Evolutionary conservation across 2,113 vertebrate species (phyloP).

Genomic region (Ovibos moschatus): DNA sequence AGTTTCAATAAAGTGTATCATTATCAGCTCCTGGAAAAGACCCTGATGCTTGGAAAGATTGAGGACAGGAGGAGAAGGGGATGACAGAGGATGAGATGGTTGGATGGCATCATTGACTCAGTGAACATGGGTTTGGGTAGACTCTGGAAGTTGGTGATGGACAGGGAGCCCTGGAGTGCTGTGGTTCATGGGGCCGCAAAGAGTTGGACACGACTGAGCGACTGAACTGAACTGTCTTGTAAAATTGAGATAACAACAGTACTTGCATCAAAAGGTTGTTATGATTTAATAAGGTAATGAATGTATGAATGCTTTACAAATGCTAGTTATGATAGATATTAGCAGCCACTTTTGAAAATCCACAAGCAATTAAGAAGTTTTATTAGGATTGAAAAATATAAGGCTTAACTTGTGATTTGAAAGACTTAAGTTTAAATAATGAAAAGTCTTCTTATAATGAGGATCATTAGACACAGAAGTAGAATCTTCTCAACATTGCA

Average conservation of each 20-base stretch:
- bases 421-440: constrained; percentile 20
- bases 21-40: background rate
- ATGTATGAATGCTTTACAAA: background rate
- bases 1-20: background rate
- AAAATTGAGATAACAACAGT: background rate
- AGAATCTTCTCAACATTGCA: background rate
- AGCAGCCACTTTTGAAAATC: background rate
- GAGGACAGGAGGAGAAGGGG: background rate
- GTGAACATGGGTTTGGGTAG: background rate
- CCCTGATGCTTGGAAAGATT: background rate
- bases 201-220: background rate
- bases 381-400: background rate
- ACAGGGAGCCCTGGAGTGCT: background rate
- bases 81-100: background rate
- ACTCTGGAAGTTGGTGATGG: background rate
- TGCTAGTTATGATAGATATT: background rate
- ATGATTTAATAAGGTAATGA: background rate
- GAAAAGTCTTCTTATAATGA: background rate
- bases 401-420: background rate
- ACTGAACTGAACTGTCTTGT: background rate
- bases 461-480: background rate
- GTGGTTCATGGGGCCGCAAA: background rate
- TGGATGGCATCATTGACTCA: background rate
- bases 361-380: background rate
- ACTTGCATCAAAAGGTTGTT: background rate